phyloP scores from a whole-genome alignment of 2,888 invertebrate species.

The Phyllotreta striolata region DNA sequence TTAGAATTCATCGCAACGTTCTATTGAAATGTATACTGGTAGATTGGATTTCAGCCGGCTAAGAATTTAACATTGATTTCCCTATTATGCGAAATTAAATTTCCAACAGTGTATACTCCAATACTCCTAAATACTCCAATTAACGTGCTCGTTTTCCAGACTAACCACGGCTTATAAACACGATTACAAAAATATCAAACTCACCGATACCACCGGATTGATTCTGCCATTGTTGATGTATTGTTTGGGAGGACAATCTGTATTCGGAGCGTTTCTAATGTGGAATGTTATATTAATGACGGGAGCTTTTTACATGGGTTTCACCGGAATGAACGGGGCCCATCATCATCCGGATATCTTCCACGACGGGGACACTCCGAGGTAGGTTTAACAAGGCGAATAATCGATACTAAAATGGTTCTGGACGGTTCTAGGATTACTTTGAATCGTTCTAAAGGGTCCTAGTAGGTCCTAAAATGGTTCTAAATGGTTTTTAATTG shows the following conservation, averaged over 20 bases:
- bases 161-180: conserved; percentile 5
- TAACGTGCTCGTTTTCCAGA: conserved; percentile 10
- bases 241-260: conserved; percentile 12
- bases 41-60: too few relatives aligned
- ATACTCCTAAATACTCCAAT: too few relatives aligned
- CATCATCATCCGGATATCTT: conserved; percentile 84
- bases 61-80: too few relatives aligned
- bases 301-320: conserved; percentile 69
- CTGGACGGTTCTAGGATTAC: too few relatives aligned
- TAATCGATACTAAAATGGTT: background rate
- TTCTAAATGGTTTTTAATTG: too few relatives aligned
- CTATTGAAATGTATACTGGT: too few relatives aligned
- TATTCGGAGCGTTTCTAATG: conserved; percentile 53
- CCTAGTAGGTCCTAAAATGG: too few relatives aligned
- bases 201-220: conserved; percentile 59
- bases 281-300: conserved; percentile 73
- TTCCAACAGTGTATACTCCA: too few relatives aligned
- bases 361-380: conserved; percentile 78
- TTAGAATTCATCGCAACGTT: too few relatives aligned
- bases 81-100: too few relatives aligned
- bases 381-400: conserved; percentile 58
- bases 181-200: conserved; percentile 36
- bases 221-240: conserved; percentile 50
- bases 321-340: conserved; percentile 75
- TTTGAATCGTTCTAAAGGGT: too few relatives aligned